A percentile compares a stretch with the other conserved stretches of the same genome.
Evolutionary conservation across 2,113 vertebrate species (phyloP).

Genomic region (Ciconia boyciana): DNA sequence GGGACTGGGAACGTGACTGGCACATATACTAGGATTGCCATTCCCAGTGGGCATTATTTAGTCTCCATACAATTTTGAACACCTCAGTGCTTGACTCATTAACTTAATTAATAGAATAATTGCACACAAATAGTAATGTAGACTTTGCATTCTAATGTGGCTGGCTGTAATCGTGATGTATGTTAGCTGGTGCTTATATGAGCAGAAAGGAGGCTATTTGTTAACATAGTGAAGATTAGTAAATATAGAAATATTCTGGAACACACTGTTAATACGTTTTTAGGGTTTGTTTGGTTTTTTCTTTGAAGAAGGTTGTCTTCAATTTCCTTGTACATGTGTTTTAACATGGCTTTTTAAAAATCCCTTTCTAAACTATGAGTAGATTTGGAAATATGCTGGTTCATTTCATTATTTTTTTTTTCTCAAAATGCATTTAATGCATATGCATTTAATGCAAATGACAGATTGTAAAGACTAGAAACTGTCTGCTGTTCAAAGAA

Average conservation of each 20-base stretch:
- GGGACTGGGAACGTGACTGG: neutral
- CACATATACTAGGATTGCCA: neutral
- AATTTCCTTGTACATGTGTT: neutral
- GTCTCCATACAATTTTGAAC: neutral
- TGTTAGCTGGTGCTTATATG: neutral
- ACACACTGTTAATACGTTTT: neutral
- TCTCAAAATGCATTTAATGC: neutral
- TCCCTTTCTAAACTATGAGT: neutral
- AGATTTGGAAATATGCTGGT: neutral
- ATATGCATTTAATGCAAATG: constrained; percentile 29
- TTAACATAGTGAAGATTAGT: neutral
- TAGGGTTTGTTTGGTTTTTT: neutral
- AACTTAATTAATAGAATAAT: constrained; percentile 44
- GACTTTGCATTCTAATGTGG: neutral
- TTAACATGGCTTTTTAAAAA: neutral
- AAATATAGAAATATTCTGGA: neutral
- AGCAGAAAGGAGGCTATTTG: neutral
- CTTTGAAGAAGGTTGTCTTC: neutral
- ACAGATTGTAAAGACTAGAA: constrained; percentile 22
- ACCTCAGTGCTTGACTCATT: constrained; percentile 20
- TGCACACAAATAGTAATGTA: neutral
- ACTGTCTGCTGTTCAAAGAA: neutral
- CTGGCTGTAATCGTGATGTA: neutral
- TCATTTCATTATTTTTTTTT: neutral
- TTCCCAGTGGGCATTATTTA: constrained; percentile 35